Conservation (phyloP, 2,113 vertebrate species). For the Aythya baeri region DNA sequence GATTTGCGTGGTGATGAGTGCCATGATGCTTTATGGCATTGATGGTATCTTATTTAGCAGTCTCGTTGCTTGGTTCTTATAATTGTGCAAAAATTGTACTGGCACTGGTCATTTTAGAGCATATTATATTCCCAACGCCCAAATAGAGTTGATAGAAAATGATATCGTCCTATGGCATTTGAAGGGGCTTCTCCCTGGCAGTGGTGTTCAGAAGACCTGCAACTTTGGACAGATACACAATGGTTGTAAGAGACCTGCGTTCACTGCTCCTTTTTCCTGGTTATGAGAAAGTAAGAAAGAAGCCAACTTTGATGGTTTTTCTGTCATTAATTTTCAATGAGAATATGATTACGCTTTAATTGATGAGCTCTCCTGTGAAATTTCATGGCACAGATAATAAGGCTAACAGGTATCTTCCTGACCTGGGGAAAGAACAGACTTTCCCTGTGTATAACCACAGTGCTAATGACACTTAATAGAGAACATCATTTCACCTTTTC, state of each 20-base stretch:
- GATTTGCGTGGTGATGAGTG: slow-evolving; percentile 45
- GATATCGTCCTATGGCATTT: neutral
- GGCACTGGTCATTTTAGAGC: slow-evolving; percentile 60
- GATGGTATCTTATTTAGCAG: slow-evolving; percentile 53
- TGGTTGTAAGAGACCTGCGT: slow-evolving; percentile 51
- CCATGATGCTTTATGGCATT: slow-evolving; percentile 40
- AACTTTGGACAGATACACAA: slow-evolving; percentile 42
- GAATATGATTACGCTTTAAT: slow-evolving; percentile 47
- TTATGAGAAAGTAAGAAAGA: slow-evolving; percentile 52
- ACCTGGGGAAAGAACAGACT: slow-evolving; percentile 33
- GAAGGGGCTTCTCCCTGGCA: slow-evolving; percentile 40
- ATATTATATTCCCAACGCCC: slow-evolving; percentile 26
- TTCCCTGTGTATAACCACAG: neutral
- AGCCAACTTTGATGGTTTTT: neutral
- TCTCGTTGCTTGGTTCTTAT: slow-evolving; percentile 44
- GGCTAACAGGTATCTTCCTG: slow-evolving; percentile 52
- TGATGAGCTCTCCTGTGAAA: slow-evolving; percentile 63
- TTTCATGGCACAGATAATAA: slow-evolving; percentile 31
- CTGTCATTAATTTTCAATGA: slow-evolving; percentile 46
- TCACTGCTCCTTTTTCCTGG: slow-evolving; percentile 18
- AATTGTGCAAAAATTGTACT: slow-evolving; percentile 54
- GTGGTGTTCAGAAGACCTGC: slow-evolving; percentile 17
- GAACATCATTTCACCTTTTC: neutral
- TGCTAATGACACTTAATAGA: slow-evolving; percentile 43
- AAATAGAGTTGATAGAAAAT: slow-evolving; percentile 41